Base-by-base conservation (phyloP, 2,113 vertebrate species). In the Lycocorax pyrrhopterus region DNA sequence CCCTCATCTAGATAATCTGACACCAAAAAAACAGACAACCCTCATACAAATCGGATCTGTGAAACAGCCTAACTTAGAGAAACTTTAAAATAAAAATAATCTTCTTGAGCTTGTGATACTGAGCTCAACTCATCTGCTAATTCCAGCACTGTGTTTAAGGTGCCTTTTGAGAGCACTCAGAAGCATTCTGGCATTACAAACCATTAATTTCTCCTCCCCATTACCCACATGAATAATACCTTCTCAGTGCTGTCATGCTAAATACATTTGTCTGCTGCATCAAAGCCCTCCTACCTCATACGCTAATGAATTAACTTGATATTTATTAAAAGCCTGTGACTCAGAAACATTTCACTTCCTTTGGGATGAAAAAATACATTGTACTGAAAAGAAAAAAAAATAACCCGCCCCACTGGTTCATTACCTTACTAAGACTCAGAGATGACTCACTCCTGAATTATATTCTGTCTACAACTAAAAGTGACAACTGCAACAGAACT, bases 301-400 rank as follows among this genome's bases (percentile, higher is more conserved):
- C 4, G 0, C 64, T 55, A 78, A 95, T 86, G 79, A 92, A 95
- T 94, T 95, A 93, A 59, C 64, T 81, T 87, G 35, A 8, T 90
- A 92, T 68, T 92, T 94, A 90, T 95, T 92, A 95, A 92, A 78
- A 93, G 68, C 30, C 37, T 82, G 41, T 94, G 90, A 94, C 72
- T 95, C 88, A 94, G 75, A 71, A 88, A 86, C 55, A 78, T 78
- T 78, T 92, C 59, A 84, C 68, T 95, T 88, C 79, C 72, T 90
- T 75, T 56, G 32, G 26, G 73, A 87, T 84, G 52, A 74, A 92
- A 79, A 91, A 94, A 86, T 29, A 59, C 39, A 67, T 90, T 76
- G 72, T 59, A 67, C 47, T 76, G 46, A 44, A 73, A 75, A 58
- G 56, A n/a, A 46, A 68, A 55, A 58, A 58, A 46, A 23, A 20